Evolutionary conservation across 1,140 invertebrate species (phyloP), one percentile per base, ranked within the genome.

Genomic region (Thaumatotibia leucotreta): DNA sequence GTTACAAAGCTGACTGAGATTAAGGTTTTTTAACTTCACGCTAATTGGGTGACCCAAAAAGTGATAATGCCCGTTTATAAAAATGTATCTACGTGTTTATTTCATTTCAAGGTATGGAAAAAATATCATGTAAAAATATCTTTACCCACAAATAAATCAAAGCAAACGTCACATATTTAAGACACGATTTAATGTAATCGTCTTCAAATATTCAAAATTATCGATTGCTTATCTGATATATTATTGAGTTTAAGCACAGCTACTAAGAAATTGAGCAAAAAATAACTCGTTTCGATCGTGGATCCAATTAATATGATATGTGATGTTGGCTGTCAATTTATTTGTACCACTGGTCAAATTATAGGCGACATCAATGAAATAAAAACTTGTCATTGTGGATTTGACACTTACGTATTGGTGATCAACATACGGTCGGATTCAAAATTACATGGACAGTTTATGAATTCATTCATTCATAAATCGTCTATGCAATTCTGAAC

Each of bases 311-410:
- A 63, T 63, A 27, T 17, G 27, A 58, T 45, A 61, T 17, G 33
- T 67, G 67, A 67, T 71, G 63, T 4, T 32, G 52, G 32, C 64
- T 52, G 70, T 72, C 70, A 72, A 32, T 72, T 72, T 32, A 35
- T 54, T 72, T 52, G 32, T 66, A 61, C 22, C 35, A 62, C 61
- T 58, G 52, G 24, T 27, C 23, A 29, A 58, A 27, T 58, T 58
- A 58, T 58, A n/a, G 23, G 1, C 14, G 52, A 27, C 52, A 58
- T 58, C 5, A 58, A 14, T 29, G 29, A n/a, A n/a, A 14, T 27
- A 58, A 27, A 49, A 27, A 52, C 23, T 52, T 9, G 22, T 27
- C 52, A 49, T 11, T 58, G 52, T 58, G 24, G 29, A 58, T 27
- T 58, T 11, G 20, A 27, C 29, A 27, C 23, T 4, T 39, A 27